Percentiles rank a stretch among this genome's conserved stretches.
phyloP scores from a whole-genome alignment of 2,888 invertebrate species.

The Dryomyza anilis region DNA sequence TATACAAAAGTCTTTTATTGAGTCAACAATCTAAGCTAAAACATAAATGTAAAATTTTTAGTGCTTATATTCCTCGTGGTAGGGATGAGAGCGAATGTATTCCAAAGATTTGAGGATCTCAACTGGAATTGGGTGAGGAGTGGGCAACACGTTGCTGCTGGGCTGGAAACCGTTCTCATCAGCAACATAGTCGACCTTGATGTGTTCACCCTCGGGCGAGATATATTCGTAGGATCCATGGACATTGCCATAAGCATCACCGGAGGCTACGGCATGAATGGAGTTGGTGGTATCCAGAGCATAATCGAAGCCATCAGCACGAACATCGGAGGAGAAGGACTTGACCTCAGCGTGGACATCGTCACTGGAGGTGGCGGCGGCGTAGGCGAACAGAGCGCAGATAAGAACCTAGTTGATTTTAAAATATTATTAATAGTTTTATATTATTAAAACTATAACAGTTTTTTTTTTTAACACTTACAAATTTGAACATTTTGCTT shows the following conservation, averaged over 20 bases:
- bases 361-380: constrained; percentile 24
- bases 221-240: constrained; percentile 44
- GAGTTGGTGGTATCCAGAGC: constrained; percentile 42
- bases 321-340: constrained; percentile 39
- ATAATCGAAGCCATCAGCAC: constrained; percentile 46
- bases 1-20: too few relatives aligned
- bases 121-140: constrained; percentile 46
- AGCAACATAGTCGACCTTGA: constrained; percentile 46
- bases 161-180: constrained; percentile 50
- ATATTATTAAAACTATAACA: background rate
- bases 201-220: constrained; percentile 47
- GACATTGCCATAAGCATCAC: constrained; percentile 47
- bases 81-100: constrained; percentile 44
- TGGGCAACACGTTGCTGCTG: constrained; percentile 41
- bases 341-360: constrained; percentile 41
- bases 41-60: background rate
- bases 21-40: too few relatives aligned
- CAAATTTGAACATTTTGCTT: background rate
- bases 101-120: constrained; percentile 42
- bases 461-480: background rate
- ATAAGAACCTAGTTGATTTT: background rate
- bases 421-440: too few relatives aligned
- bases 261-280: constrained; percentile 35
- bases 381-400: background rate
- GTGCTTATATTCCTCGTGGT: background rate